phyloP scores from a whole-genome alignment of 2,888 invertebrate species.

The Caenorhabditis zanzibari region DNA sequence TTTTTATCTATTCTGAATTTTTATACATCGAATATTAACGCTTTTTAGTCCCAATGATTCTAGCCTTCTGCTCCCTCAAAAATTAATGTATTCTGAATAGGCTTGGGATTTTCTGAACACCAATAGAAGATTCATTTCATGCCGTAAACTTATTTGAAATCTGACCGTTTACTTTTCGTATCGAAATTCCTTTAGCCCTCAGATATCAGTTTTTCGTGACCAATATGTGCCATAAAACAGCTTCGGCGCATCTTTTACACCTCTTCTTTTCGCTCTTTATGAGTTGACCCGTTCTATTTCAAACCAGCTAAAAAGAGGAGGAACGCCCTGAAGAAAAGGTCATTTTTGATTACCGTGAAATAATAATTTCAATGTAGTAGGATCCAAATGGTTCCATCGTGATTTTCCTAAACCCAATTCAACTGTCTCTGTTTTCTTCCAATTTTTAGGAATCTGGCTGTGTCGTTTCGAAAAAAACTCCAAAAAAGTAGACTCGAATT shows the following conservation, averaged over 20 bases:
- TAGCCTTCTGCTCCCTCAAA: not conserved
- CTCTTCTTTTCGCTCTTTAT: not conserved
- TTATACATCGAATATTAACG: not conserved
- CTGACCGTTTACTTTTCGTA: conserved; percentile 26
- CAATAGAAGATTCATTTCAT: not conserved
- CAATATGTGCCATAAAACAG: conserved; percentile 26
- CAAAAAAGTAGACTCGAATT: too few relatives aligned
- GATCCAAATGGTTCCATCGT: too few relatives aligned
- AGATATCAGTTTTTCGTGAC: not conserved
- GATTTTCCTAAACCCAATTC: too few relatives aligned
- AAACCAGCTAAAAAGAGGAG: not conserved
- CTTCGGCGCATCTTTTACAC: conserved; percentile 12
- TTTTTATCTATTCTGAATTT: conserved; percentile 30
- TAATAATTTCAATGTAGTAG: too few relatives aligned
- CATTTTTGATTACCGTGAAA: too few relatives aligned
- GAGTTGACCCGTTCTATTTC: conserved; percentile 4
- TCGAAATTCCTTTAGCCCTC: not conserved
- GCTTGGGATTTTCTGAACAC: not conserved
- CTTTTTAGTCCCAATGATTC: not conserved
- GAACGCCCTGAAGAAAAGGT: not conserved
- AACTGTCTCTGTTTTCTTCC: too few relatives aligned
- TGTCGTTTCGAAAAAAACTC: too few relatives aligned
- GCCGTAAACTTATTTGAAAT: conserved; percentile 17
- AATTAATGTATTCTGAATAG: conserved; percentile 10
- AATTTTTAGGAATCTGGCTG: too few relatives aligned